phyloP scores from a whole-genome alignment of 2,888 invertebrate genomes.

The Bruchidius siliquastri region DNA sequence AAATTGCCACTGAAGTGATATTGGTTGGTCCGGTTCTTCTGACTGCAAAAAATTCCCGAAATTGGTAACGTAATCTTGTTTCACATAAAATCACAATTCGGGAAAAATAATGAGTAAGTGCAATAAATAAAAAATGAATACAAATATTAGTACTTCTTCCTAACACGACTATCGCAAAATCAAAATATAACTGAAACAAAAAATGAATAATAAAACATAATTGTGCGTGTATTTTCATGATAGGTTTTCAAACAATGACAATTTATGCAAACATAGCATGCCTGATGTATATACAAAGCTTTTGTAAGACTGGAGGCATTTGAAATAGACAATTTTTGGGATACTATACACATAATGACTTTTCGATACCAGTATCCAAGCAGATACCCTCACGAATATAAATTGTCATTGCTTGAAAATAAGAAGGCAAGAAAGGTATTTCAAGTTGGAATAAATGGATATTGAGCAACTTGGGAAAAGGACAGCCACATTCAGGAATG shows the following conservation, averaged over 20 bases:
- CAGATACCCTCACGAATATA: too few species aligned
- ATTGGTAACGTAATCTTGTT: neutral
- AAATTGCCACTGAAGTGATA: conserved; percentile 25
- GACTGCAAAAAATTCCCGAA: conserved; percentile 18
- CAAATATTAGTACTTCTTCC: neutral
- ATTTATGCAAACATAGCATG: neutral
- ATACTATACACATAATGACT: too few species aligned
- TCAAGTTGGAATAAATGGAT: too few species aligned
- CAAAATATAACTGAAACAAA: conserved; percentile 6
- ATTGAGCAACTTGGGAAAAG: neutral
- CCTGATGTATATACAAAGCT: neutral
- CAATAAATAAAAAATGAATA: neutral
- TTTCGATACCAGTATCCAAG: neutral
- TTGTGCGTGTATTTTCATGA: conserved; percentile 52
- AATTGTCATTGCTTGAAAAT: conserved; percentile 3
- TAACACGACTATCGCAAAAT: neutral
- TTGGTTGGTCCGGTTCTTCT: conserved; percentile 23
- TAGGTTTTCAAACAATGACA: neutral
- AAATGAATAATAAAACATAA: conserved; percentile 53
- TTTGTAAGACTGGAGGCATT: neutral
- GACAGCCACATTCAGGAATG: too few species aligned
- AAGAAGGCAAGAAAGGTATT: too few species aligned
- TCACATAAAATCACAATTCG: conserved; percentile 7
- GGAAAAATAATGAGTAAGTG: conserved; percentile 8
- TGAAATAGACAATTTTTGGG: too few species aligned